Evolutionary conservation across 1,140 invertebrate species (phyloP), one percentile per base, ranked within the genome.

Genomic region (Spodoptera litura): DNA sequence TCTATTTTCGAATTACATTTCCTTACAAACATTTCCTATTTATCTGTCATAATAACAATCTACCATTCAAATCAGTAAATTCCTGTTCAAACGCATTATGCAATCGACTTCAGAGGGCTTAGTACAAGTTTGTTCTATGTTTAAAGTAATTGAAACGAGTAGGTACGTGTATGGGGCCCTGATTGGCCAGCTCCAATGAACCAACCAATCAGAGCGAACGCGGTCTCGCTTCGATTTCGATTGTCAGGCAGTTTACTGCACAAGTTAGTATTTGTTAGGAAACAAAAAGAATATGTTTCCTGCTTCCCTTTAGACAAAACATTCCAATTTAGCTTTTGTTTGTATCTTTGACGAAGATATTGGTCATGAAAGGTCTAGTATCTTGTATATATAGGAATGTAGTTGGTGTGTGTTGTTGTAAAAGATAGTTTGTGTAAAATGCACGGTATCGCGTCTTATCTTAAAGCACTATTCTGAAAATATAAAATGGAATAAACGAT

Each of bases 1-100:
- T 64, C 61, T 20, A 10, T 15, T 64, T 20, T 64, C 61, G n/a
- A 49, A 64, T 49, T 10, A 64, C 61, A 64, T 44, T 64, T 49
- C 61, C 61, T 20, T 49, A 20, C 9, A 2, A 64, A 64, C 38
- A 10, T 49, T 64, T 64, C 61, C 61, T 64, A n/a, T 64, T 64
- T 49, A 49, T 64, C 44, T 20, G 61, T 64, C 61, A 64, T 64
- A 64, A 64, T 64, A 35, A 38, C 61, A 49, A 38, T 10, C 61
- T 11, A 64, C n/a, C 61, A 64, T 64, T 64, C 61, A 64, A 64
- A 49, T 64, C 61, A 64, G 61, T 49, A 49, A 64, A n/a, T 64
- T 49, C 38, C 4, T n/a, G 61, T 64, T 38, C 38, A 25, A 49
- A 15, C 38, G 15, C 20, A 64, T 64, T 64, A 64, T 64, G 61